phyloP scores from a whole-genome alignment of 2,113 vertebrate species.

The Lepus americanus region DNA sequence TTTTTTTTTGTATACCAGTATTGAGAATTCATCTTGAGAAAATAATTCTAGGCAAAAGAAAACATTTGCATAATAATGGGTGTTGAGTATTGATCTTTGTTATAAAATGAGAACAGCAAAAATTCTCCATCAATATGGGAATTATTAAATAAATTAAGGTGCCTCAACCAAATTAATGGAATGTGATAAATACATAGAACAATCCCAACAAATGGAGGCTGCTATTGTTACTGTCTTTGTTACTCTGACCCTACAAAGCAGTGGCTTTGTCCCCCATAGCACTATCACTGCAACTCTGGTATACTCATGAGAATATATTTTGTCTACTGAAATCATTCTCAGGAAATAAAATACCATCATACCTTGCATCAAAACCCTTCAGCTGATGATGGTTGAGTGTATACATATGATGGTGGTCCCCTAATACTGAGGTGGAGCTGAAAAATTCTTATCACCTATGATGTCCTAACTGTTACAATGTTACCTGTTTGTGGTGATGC shows the following conservation, averaged over 20 bases:
- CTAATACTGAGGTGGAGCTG: no score
- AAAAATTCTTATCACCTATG: no score
- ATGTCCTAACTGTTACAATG: no score
- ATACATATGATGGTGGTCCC: no score
- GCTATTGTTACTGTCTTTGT: neutral
- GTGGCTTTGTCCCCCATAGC: no score
- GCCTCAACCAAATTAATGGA: neutral
- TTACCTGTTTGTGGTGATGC: no score
- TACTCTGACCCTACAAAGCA: neutral
- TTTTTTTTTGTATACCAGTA: neutral
- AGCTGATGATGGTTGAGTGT: no score
- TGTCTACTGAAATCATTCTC: neutral
- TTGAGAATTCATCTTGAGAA: conserved; percentile 23
- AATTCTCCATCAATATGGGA: neutral
- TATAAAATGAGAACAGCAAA: neutral
- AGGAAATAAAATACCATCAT: neutral
- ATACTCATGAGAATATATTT: neutral
- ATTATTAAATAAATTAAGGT: neutral
- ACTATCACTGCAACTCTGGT: neutral
- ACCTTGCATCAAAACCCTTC: no score
- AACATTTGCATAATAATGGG: conserved; percentile 4
- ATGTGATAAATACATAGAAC: neutral
- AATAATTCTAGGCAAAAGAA: neutral
- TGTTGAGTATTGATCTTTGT: neutral
- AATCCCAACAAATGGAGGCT: neutral